Conservation (phyloP, 2,113 vertebrate genomes). For the Cricetomys ansorgei region DNA sequence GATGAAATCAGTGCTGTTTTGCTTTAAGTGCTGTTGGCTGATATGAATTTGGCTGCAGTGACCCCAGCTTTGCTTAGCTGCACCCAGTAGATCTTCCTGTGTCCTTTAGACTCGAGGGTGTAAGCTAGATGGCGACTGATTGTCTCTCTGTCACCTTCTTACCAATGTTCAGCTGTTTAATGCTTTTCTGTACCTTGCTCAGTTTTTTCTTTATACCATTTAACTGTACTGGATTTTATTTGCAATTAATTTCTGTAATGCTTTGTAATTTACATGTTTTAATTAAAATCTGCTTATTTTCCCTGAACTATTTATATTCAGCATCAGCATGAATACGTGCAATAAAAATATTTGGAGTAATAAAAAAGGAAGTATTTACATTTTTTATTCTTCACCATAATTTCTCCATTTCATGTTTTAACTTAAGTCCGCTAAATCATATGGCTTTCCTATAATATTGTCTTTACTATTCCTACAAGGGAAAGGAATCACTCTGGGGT, state of each 20-base stretch:
- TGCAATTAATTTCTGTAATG: not conserved
- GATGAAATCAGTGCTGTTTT: not conserved
- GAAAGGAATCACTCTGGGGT: not conserved
- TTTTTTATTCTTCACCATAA: not conserved
- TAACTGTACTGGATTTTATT: not conserved
- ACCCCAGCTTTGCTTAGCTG: not conserved
- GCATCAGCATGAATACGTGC: not conserved
- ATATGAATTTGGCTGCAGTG: not conserved
- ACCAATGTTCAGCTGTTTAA: not conserved
- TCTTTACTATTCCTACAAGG: not conserved
- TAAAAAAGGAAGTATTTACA: not conserved
- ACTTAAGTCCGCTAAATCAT: conserved; percentile 3
- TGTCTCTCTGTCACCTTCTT: not conserved
- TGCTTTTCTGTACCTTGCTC: not conserved
- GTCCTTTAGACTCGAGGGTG: not conserved
- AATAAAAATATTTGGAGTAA: not conserved
- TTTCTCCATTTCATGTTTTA: not conserved
- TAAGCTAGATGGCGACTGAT: not conserved
- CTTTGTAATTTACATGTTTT: conserved; percentile 17
- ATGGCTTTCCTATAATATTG: not conserved
- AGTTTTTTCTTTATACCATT: not conserved
- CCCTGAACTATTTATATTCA: not conserved
- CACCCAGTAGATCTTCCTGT: not conserved
- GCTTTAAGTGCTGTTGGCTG: not conserved
- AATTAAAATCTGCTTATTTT: not conserved